Conservation (phyloP, 2,797 vertebrate genomes). For the Ctenopoma kingsleyae region DNA sequence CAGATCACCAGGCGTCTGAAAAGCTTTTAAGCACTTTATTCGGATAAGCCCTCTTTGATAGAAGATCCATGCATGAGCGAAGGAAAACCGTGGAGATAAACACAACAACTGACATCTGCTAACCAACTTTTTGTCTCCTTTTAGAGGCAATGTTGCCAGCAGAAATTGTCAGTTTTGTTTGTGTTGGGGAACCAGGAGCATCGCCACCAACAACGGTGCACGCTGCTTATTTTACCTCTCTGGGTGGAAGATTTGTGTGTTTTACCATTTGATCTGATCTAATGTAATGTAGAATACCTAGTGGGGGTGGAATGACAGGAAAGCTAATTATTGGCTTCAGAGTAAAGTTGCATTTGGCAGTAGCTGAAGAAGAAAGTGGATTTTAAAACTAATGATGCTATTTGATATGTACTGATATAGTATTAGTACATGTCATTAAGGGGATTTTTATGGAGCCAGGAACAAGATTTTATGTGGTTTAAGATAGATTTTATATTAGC, state of each 20-base stretch:
- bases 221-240: constrained; percentile 26
- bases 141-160: constrained; percentile 67
- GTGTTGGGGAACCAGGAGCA: constrained; percentile 48
- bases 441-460: constrained; percentile 5
- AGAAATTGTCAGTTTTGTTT: constrained; percentile 66
- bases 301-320: constrained; percentile 36
- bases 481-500: neutral
- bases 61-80: constrained; percentile 75
- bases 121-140: constrained; percentile 67
- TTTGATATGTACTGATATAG: constrained; percentile 34
- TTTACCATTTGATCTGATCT: constrained; percentile 59
- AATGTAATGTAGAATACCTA: constrained; percentile 42
- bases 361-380: constrained; percentile 41
- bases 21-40: constrained; percentile 86
- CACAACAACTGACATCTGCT: constrained; percentile 83
- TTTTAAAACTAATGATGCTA: constrained; percentile 57
- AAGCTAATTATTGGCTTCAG: constrained; percentile 51
- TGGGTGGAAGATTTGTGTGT: constrained; percentile 34
- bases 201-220: constrained; percentile 25
- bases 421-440: constrained; percentile 19
- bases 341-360: constrained; percentile 48
- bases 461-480: neutral
- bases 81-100: constrained; percentile 72
- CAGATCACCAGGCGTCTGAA: constrained; percentile 82
- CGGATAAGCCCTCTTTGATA: constrained; percentile 82